A percentile compares a stretch with the other conserved stretches of the same genome.
Conservation (phyloP, 2,888 invertebrate genomes). For the Aphodius granarius region DNA sequence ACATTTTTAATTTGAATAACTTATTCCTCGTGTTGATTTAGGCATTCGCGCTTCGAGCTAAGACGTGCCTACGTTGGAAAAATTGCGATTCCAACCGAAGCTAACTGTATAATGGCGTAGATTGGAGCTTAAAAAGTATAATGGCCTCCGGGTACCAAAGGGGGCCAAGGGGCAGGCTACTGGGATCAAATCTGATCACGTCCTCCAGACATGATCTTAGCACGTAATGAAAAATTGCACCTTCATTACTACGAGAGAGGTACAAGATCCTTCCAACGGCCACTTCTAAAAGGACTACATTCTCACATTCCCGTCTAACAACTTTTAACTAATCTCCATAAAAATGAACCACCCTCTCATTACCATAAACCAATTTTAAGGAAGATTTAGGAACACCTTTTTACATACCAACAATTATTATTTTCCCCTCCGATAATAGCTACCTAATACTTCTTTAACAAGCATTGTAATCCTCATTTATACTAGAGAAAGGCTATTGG, state of each 20-base stretch:
- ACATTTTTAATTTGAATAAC: slow-evolving; percentile 75
- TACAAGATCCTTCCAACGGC: slow-evolving; percentile 7
- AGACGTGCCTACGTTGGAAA: slow-evolving; percentile 71
- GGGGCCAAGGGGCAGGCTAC: slow-evolving; percentile 32
- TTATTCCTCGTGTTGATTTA: slow-evolving; percentile 73
- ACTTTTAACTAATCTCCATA: slow-evolving; percentile 12
- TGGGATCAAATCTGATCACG: slow-evolving; percentile 56
- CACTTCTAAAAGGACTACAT: slow-evolving; percentile 6
- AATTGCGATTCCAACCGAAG: slow-evolving; percentile 73
- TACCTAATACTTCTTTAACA: neutral
- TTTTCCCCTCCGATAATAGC: neutral
- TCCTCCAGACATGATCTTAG: slow-evolving; percentile 62
- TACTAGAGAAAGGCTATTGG: slow-evolving; percentile 46
- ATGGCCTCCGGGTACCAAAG: slow-evolving; percentile 49
- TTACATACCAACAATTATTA: neutral
- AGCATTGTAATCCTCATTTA: neutral
- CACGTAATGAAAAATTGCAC: slow-evolving; percentile 72
- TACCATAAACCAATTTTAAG: neutral
- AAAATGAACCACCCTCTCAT: neutral
- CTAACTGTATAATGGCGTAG: slow-evolving; percentile 73
- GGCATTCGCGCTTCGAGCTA: slow-evolving; percentile 58
- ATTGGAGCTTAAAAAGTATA: slow-evolving; percentile 75
- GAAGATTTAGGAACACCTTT: neutral
- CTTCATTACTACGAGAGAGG: slow-evolving; percentile 38
- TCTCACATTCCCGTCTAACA: slow-evolving; percentile 1